Conservation (phyloP, 2,888 invertebrate genomes). For the Agrochola lychnidis region DNA sequence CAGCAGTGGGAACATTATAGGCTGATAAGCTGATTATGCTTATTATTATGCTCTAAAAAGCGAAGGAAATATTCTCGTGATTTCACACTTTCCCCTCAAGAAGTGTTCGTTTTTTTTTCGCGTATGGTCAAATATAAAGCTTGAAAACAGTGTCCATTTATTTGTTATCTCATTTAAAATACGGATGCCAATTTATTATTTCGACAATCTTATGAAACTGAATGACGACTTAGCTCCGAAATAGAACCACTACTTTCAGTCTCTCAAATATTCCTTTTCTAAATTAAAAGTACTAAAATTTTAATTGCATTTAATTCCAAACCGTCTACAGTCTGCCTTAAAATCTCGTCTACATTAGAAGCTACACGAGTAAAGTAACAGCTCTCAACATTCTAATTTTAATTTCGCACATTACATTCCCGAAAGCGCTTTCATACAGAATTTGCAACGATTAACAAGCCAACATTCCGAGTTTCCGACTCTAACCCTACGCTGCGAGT, state of each 20-base stretch:
- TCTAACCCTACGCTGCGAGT: conserved; percentile 31
- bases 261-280: neutral
- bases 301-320: conserved; percentile 31
- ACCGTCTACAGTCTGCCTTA: conserved; percentile 8
- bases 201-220: neutral
- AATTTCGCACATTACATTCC: conserved; percentile 46
- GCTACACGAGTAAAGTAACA: conserved; percentile 20
- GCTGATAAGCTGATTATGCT: too few species aligned
- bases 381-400: conserved; percentile 55
- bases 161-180: neutral
- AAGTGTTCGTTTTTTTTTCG: neutral
- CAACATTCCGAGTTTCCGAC: conserved; percentile 38
- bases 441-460: conserved; percentile 54
- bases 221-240: neutral
- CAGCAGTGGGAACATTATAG: too few species aligned
- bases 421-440: conserved; percentile 47
- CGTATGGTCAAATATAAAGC: neutral
- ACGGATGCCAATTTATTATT: neutral
- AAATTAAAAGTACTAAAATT: conserved; percentile 1
- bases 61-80: neutral
- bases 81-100: neutral
- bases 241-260: neutral
- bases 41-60: neutral
- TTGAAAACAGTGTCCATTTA: neutral
- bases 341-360: conserved; percentile 27